Conservation (phyloP, 2,797 vertebrate genomes). For the Microcaecilia unicolor region DNA sequence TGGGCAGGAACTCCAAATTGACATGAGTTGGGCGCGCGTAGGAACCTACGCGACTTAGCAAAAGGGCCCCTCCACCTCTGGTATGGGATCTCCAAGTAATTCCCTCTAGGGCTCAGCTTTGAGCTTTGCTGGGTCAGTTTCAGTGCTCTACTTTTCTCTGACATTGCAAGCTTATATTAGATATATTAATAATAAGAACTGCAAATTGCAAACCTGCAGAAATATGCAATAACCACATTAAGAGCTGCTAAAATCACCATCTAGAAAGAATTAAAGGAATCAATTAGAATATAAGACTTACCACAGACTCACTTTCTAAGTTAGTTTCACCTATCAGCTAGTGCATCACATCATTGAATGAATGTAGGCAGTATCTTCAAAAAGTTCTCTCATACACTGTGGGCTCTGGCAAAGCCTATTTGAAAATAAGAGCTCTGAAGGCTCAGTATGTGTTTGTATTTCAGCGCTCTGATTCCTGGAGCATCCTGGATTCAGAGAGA, state of each 20-base stretch:
- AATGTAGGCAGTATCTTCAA: too few relatives aligned
- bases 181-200: constrained; percentile 2
- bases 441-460: neutral
- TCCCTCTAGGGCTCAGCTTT: too few relatives aligned
- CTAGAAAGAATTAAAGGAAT: neutral
- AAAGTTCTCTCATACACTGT: neutral
- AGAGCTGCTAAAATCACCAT: constrained; percentile 3
- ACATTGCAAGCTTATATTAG: too few relatives aligned
- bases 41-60: too few relatives aligned
- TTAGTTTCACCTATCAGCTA: neutral
- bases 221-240: constrained; percentile 2
- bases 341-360: neutral
- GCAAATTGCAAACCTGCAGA: constrained; percentile 15
- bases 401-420: neutral
- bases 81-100: too few relatives aligned
- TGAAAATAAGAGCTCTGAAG: too few relatives aligned
- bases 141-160: too few relatives aligned
- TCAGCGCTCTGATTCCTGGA: neutral
- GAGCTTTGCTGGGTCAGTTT: too few relatives aligned
- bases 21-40: too few relatives aligned
- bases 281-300: neutral
- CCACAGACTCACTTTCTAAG: neutral
- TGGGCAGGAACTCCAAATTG: too few relatives aligned
- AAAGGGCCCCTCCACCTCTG: too few relatives aligned
- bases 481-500: neutral